Base-by-base conservation (phyloP, 2,797 vertebrate species). In the Notolabrus celidotus region DNA sequence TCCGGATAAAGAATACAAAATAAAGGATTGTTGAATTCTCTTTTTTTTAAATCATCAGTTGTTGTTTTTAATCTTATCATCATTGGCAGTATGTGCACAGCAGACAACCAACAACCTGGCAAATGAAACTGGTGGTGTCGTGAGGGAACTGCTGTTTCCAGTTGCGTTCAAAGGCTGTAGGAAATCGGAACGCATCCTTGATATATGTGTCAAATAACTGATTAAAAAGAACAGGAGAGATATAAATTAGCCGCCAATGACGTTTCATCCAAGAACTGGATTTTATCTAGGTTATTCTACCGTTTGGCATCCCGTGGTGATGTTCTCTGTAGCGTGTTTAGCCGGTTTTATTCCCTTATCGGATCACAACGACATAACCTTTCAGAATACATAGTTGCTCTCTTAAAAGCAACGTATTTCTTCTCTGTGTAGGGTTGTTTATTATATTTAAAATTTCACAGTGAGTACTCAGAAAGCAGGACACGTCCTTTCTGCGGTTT, bases 401-500 rank as follows among this genome's bases (percentile, higher is more conserved):
- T 58, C 20, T 50, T 0, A 31, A 29, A 57, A 39, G 12, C 43
- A 54, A 11, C 17, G 6, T 7, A 34, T 12, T 23, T 12, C 11
- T 19, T 10, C 11, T 19, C 15, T 56, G 36, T 29, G 31, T 19
- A 31, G 22, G 22, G 20, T 31, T n/a, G 64, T 71, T 47, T 25
- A 20, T 57, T 23, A 47, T 7, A 71, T 62, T 75, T 41, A 75
- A 2, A 36, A 34, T n/a, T n/a, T n/a, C n/a, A 11, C 2, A 1
- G 17, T 2, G 16, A n/a, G n/a, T 27, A 57, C 50, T 86, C 58
- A 66, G 41, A 63, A 86, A 70, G 41, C 78, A 75, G 64, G 34
- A 79, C 78, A 78, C 76, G 79, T 85, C 42, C 45, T 54, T 56
- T 52, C 29, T 38, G 19, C 51, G 41, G n/a, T 61, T 31, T 65